A percentile compares a stretch with the other conserved stretches of the same genome.
Conservation (phyloP, 2,113 vertebrate species). For the Pitta sordida region DNA sequence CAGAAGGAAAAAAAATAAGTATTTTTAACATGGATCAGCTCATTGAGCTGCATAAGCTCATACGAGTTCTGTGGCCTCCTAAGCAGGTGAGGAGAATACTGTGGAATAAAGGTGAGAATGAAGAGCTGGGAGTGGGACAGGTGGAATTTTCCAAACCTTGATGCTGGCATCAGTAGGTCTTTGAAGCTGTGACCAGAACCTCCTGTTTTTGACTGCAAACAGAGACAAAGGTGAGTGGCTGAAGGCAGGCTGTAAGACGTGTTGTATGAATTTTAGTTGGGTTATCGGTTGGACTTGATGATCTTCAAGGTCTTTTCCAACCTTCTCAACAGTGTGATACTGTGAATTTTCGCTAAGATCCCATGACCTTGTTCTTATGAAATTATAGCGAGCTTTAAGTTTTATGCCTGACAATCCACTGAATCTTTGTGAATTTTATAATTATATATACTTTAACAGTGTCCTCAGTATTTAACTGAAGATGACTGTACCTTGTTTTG, state of each 20-base stretch:
- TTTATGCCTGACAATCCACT: not conserved
- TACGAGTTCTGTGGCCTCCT: not conserved
- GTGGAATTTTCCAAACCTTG: not conserved
- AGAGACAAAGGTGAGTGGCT: not conserved
- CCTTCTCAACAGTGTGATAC: too few species aligned
- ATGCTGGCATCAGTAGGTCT: not conserved
- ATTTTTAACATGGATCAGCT: conserved; percentile 16
- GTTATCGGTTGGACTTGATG: too few species aligned
- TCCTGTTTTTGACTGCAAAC: not conserved
- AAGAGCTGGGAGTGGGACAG: not conserved
- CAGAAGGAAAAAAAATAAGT: not conserved
- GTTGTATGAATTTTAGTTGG: not conserved
- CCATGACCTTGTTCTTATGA: not conserved
- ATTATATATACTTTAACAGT: not conserved
- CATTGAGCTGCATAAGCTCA: not conserved
- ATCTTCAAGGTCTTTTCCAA: too few species aligned
- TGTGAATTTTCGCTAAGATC: not conserved
- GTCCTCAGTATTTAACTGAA: not conserved
- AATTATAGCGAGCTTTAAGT: not conserved
- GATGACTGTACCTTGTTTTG: not conserved
- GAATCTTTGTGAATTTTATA: not conserved
- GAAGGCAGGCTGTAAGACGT: not conserved
- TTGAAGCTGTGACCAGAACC: not conserved
- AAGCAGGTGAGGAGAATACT: not conserved
- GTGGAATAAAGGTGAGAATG: not conserved